Evolutionary conservation across 2,113 vertebrate genomes (phyloP).

Genomic region (Prunella fulvescens): DNA sequence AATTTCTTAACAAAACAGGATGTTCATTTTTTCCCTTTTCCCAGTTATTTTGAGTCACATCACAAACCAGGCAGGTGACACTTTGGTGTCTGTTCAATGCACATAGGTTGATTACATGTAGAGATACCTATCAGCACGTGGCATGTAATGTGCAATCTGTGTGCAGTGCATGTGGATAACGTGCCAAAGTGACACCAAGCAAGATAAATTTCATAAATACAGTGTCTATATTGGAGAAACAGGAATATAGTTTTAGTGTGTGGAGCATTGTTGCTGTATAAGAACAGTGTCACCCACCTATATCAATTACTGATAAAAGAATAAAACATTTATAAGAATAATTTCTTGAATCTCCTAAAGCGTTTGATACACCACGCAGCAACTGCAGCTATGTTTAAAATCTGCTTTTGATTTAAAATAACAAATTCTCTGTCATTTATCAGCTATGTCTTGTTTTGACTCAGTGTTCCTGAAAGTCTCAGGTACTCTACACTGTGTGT

Average conservation of each 20-base stretch:
- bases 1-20: background rate
- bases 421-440: background rate
- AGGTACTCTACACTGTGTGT: background rate
- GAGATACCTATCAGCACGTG: background rate
- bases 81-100: background rate
- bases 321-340: slow-evolving; percentile 37
- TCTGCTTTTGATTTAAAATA: background rate
- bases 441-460: background rate
- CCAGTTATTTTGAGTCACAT: background rate
- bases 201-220: slow-evolving; percentile 14
- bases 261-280: background rate
- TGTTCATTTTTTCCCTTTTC: background rate
- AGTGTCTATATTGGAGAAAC: slow-evolving; percentile 4
- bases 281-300: background rate
- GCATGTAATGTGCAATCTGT: background rate
- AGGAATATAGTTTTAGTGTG: background rate
- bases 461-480: background rate
- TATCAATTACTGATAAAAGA: slow-evolving; percentile 6
- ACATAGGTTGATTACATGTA: background rate
- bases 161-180: background rate
- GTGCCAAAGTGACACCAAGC: slow-evolving; percentile 9
- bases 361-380: background rate
- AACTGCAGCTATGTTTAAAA: slow-evolving; percentile 24
- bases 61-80: background rate
- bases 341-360: slow-evolving; percentile 34